These are phyloP conservation scores for Iselma pallidipennis DNA, from an alignment of 2,888 invertebrate species.

Conservation along the genomic window DNA sequence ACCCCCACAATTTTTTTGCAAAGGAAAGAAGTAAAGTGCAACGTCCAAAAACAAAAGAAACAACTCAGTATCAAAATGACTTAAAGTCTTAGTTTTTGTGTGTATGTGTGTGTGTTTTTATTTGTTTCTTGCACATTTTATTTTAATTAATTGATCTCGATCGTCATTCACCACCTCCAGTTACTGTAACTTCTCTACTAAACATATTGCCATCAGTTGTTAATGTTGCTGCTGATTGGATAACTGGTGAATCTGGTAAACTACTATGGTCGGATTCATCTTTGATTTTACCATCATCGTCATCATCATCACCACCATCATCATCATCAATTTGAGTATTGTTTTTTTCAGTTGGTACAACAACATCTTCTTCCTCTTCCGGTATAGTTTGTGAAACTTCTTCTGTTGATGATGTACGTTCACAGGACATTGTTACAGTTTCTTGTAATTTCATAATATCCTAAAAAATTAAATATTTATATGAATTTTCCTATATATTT, in stretches of 20 bases:
- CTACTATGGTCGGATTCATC: constrained; percentile 47
- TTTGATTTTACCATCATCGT: constrained; percentile 28
- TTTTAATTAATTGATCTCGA: not conserved
- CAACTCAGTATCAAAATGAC: constrained; percentile 24
- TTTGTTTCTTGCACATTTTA: not conserved
- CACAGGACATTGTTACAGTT: constrained; percentile 27
- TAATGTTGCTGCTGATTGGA: constrained; percentile 54
- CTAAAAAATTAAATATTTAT: constrained; percentile 24
- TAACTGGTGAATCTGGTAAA: constrained; percentile 54
- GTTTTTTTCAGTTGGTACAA: constrained; percentile 40
- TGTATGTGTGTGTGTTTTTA: no score
- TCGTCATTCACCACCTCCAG: constrained; percentile 53
- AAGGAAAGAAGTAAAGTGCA: not conserved
- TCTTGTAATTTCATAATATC: constrained; percentile 44
- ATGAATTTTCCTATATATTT: no score
- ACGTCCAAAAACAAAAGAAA: constrained; percentile 22
- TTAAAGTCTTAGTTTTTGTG: no score
- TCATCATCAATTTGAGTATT: constrained; percentile 38
- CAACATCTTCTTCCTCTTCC: constrained; percentile 49
- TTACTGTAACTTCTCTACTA: constrained; percentile 59
- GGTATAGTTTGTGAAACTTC: constrained; percentile 51
- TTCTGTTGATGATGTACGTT: constrained; percentile 41
- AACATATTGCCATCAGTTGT: constrained; percentile 55
- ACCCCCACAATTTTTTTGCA: not conserved
- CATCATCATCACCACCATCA: constrained; percentile 32